Evolutionary conservation across 2,888 invertebrate genomes (phyloP).

Genomic region (Cheilosia scutellata): DNA sequence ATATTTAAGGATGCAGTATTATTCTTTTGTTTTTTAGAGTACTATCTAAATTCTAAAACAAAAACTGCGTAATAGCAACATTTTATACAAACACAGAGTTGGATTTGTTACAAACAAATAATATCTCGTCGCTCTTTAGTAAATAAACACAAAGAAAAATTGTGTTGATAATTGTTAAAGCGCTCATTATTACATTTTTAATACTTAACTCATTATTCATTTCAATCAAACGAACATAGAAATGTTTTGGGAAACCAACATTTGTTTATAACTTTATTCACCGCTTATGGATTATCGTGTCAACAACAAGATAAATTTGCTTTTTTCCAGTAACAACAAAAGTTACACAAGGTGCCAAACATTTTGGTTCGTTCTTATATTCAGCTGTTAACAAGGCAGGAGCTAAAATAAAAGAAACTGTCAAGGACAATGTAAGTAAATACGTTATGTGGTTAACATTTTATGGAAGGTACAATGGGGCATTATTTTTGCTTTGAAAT

Average conservation of each 20-base stretch:
- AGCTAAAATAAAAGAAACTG: conserved; percentile 97
- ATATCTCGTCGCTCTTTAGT: background rate
- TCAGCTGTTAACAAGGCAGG: conserved; percentile 98
- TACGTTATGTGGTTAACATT: conserved; percentile 13
- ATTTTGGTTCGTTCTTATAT: conserved; percentile 95
- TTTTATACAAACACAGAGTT: background rate
- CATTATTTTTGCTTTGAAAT: conserved; percentile 16
- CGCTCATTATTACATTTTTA: conserved; percentile 38
- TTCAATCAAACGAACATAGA: conserved; percentile 26
- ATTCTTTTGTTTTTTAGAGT: too few relatives aligned
- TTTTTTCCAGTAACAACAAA: conserved; percentile 90
- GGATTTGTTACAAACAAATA: background rate
- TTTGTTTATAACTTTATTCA: conserved; percentile 17
- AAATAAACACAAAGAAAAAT: background rate
- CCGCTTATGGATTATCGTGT: conserved; percentile 32
- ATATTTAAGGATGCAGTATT: too few relatives aligned
- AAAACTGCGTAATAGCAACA: too few relatives aligned
- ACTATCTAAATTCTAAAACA: too few relatives aligned
- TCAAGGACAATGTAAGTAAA: conserved; percentile 95
- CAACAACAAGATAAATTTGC: conserved; percentile 36
- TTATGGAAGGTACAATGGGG: background rate
- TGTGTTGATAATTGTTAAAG: conserved; percentile 12
- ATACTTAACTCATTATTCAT: conserved; percentile 3
- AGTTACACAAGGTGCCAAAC: conserved; percentile 95
- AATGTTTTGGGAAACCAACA: conserved; percentile 44